Base-by-base conservation (phyloP, 2,113 vertebrate species). In the Megaleporinus macrocephalus region DNA sequence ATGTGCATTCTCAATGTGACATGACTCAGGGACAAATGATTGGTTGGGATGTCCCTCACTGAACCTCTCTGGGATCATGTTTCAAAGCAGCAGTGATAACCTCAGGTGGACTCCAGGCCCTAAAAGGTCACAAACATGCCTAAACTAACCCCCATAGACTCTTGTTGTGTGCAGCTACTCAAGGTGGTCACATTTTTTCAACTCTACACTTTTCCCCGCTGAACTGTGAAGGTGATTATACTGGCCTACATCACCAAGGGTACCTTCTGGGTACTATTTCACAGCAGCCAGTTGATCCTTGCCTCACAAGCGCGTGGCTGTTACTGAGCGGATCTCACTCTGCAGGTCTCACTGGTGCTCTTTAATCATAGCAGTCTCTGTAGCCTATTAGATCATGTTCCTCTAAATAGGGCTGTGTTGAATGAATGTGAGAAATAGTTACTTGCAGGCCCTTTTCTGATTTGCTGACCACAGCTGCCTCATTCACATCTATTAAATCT, bases 21-120 rank as follows among this genome's bases (percentile, higher is more conserved):
- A 15, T 51, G 15, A 51, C 16, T 51, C 49, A 51, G 41, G 4
- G 41, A 7, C 41, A 44, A 10, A 4, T 49, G 24, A 49, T 18
- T 49, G 10, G 27, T 51, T 18, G 49, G 2, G 49, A 15, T 5
- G 2, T 51, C 7, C 15, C 10, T 51, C 9, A 27, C 24, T 53
- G 14, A 73, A 30, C 26, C 30, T 75, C 53, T 63, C 47, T 20
- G 36, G 75, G 63, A 76, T 76, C 16, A 30, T 27, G 47, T 65
- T 49, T 49, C 33, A 30, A 59, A 65, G 41, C 24, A 63, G 75
- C 75, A 76, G 74, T 3, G 20, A 36, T 63, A 59, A 62, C 15
- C 41, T 29, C 9, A 47, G 59, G 26, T 62, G n/a, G 74, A 63
- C 59, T 47, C 33, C 59, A 63, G 16, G 53, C 20, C 18, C 3